Evolutionary conservation across 2,113 vertebrate genomes (phyloP).

Genomic region (Dasyurus viverrinus): DNA sequence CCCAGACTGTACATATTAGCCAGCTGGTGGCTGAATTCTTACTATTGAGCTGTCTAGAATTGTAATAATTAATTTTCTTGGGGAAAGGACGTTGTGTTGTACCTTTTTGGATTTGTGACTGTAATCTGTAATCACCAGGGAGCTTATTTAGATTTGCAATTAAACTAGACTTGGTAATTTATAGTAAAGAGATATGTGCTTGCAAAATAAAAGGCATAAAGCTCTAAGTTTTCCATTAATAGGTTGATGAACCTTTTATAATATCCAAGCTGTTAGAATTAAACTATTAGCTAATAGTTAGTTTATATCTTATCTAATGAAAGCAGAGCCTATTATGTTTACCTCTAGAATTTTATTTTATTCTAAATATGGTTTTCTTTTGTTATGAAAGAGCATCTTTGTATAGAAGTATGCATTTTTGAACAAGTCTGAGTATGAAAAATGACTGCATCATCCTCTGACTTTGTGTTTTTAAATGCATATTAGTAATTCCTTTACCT

Average conservation of each 20-base stretch:
- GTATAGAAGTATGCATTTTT: conserved; percentile 46
- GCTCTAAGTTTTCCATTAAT: conserved; percentile 70
- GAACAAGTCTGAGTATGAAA: conserved; percentile 51
- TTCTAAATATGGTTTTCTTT: conserved; percentile 48
- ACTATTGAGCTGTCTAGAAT: conserved; percentile 84
- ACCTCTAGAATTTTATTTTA: conserved; percentile 52
- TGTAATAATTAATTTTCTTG: conserved; percentile 86
- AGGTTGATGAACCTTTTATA: conserved; percentile 70
- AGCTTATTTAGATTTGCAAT: conserved; percentile 84
- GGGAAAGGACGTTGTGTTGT: conserved; percentile 80
- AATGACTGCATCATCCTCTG: conserved; percentile 28
- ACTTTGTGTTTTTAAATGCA: conserved; percentile 4
- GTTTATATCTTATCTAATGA: conserved; percentile 53
- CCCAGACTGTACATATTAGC: conserved; percentile 85
- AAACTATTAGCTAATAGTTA: conserved; percentile 67
- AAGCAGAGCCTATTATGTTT: conserved; percentile 62
- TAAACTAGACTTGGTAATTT: conserved; percentile 81
- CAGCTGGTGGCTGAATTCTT: conserved; percentile 86
- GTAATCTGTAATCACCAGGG: conserved; percentile 83
- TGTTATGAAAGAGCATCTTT: conserved; percentile 41
- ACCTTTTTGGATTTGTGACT: conserved; percentile 81
- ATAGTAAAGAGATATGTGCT: conserved; percentile 68
- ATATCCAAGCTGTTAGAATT: conserved; percentile 35
- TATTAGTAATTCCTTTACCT: background rate
- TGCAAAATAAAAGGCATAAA: conserved; percentile 65